Conservation (phyloP, 1,140 invertebrate species). For the Leucophenga varia region DNA sequence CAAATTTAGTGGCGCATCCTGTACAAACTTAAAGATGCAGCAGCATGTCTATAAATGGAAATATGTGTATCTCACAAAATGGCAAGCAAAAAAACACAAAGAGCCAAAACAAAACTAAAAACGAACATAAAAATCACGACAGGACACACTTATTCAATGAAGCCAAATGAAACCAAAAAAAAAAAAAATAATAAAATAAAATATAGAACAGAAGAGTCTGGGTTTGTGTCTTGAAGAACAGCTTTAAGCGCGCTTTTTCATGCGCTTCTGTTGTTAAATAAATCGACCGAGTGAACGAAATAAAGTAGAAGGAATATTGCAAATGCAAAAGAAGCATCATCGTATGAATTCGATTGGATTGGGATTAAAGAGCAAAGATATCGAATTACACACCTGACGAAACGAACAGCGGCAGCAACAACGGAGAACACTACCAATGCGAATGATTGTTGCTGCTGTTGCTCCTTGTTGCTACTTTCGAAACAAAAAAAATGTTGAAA, state of each 20-base stretch:
- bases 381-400: slow-evolving; percentile 56
- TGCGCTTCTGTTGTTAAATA: slow-evolving; percentile 29
- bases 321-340: too few relatives aligned
- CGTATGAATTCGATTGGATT: slow-evolving; percentile 20
- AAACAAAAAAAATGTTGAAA: too few relatives aligned
- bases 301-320: too few relatives aligned
- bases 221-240: too few relatives aligned
- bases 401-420: slow-evolving; percentile 14
- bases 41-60: not conserved
- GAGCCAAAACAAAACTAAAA: too few relatives aligned
- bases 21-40: slow-evolving; percentile 7
- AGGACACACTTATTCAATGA: not conserved
- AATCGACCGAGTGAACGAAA: slow-evolving; percentile 54
- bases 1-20: slow-evolving; percentile 47
- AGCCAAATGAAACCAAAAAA: not conserved
- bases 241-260: not conserved
- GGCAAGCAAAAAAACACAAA: too few relatives aligned
- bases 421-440: slow-evolving; percentile 8
- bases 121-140: too few relatives aligned
- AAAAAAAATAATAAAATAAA: slow-evolving; percentile 1
- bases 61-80: too few relatives aligned
- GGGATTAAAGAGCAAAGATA: slow-evolving; percentile 55
- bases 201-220: slow-evolving; percentile 1
- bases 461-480: slow-evolving; percentile 3
- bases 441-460: slow-evolving; percentile 1